A percentile compares a stretch with the other conserved stretches of the same genome.
Conservation (phyloP, 2,113 vertebrate species). For the Ondatra zibethicus region DNA sequence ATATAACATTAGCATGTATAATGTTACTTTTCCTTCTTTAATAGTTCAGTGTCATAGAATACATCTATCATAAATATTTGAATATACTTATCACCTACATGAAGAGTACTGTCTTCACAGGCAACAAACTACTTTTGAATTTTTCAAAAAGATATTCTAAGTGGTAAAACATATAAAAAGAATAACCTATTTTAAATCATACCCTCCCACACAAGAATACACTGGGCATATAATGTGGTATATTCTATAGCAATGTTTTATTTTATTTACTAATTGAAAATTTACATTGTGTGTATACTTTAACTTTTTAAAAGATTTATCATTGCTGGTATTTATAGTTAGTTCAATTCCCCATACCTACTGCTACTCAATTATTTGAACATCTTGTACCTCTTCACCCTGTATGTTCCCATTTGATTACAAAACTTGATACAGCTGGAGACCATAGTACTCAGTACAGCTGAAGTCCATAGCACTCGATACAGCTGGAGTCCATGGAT, state of each 20-base stretch:
- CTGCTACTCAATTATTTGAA: constrained; percentile 37
- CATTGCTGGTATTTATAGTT: constrained; percentile 29
- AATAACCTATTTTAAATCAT: constrained; percentile 54
- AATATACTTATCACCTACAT: constrained; percentile 7
- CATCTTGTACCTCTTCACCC: background rate
- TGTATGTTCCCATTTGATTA: constrained; percentile 21
- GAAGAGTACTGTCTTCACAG: constrained; percentile 44
- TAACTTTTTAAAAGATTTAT: constrained; percentile 43
- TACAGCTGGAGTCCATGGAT: background rate
- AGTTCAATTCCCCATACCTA: constrained; percentile 15
- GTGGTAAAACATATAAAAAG: constrained; percentile 34
- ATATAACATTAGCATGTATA: background rate
- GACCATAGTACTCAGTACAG: background rate
- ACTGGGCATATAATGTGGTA: background rate
- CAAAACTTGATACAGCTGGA: background rate
- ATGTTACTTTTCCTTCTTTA: constrained; percentile 42
- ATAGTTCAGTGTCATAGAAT: background rate
- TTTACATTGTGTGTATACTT: background rate
- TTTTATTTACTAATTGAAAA: background rate
- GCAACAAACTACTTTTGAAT: constrained; percentile 30
- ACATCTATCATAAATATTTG: constrained; percentile 45
- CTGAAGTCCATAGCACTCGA: background rate
- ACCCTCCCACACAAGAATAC: background rate
- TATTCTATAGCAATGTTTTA: constrained; percentile 18
- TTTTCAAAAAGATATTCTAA: constrained; percentile 49